Percentiles rank a stretch among this genome's conserved stretches.
Evolutionary conservation across 2,888 invertebrate genomes (phyloP).

Genomic region (Pantelozetes paolii): DNA sequence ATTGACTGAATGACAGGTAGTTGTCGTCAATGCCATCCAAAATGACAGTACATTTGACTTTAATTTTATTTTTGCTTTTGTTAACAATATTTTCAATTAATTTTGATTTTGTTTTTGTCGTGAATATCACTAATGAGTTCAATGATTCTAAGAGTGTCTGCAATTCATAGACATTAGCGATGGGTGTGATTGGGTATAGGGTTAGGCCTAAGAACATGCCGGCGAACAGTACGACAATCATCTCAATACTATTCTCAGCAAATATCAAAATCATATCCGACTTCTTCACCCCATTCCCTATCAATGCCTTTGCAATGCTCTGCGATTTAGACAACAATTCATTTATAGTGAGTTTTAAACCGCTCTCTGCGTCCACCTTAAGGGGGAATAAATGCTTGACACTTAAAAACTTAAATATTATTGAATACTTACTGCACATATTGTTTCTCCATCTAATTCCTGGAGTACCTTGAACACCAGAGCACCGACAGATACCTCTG

Average conservation of each 20-base stretch:
- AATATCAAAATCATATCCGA: constrained; percentile 26
- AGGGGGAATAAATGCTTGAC: too few species aligned
- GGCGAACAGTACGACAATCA: not conserved
- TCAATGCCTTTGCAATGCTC: not conserved
- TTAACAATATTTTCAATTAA: not conserved
- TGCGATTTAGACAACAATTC: not conserved
- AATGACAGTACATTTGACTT: not conserved
- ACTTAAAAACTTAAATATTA: too few species aligned
- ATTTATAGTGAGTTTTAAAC: not conserved
- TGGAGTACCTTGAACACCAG: too few species aligned
- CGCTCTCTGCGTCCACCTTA: not conserved
- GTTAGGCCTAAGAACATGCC: constrained; percentile 7
- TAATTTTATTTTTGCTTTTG: not conserved
- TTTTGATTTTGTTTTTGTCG: not conserved
- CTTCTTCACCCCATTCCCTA: constrained; percentile 19
- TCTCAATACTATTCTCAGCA: constrained; percentile 21
- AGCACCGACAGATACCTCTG: too few species aligned
- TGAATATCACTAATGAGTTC: not conserved
- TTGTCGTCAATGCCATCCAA: not conserved
- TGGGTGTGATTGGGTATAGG: not conserved
- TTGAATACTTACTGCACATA: too few species aligned
- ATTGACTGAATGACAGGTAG: not conserved
- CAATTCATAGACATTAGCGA: not conserved
- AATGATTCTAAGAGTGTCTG: not conserved
- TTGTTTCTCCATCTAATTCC: too few species aligned